These are phyloP conservation scores for Mya arenaria DNA, from an alignment of 1,140 invertebrate species.

Conservation along the genomic window DNA sequence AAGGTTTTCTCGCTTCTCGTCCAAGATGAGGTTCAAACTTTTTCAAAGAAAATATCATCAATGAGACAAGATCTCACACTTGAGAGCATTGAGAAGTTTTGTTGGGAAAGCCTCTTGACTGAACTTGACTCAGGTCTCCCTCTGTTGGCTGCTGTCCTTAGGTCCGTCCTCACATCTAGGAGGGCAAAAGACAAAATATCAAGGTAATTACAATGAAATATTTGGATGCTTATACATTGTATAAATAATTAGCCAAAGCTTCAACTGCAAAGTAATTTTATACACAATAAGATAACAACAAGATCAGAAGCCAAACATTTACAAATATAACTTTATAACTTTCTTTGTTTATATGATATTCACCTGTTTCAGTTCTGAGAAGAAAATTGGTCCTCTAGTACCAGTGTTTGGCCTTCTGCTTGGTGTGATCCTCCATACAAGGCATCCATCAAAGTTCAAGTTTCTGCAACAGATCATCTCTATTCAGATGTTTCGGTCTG, in stretches of 20 bases:
- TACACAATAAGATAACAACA: neutral
- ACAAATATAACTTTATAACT: neutral
- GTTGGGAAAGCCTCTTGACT: neutral
- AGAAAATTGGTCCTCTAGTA: constrained; percentile 17
- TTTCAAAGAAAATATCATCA: constrained; percentile 8
- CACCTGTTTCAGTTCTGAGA: neutral
- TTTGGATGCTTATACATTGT: neutral
- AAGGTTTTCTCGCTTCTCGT: neutral
- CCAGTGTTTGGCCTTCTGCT: constrained; percentile 19
- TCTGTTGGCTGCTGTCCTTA: neutral
- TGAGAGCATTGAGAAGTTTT: constrained; percentile 25
- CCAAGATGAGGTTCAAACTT: neutral
- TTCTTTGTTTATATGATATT: neutral
- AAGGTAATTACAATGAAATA: neutral
- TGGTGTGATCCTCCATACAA: neutral
- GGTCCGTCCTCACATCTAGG: neutral
- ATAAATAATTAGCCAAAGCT: neutral
- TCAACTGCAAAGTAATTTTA: neutral
- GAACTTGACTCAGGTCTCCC: neutral
- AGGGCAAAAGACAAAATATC: constrained; percentile 17
- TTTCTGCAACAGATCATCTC: constrained; percentile 28
- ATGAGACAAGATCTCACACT: constrained; percentile 6
- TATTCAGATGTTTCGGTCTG: constrained; percentile 29
- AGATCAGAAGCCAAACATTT: neutral
- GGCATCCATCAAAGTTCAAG: constrained; percentile 12